These are phyloP conservation scores for Falco concolor DNA, from an alignment of 2,797 vertebrate species.

Conservation along the genomic window DNA sequence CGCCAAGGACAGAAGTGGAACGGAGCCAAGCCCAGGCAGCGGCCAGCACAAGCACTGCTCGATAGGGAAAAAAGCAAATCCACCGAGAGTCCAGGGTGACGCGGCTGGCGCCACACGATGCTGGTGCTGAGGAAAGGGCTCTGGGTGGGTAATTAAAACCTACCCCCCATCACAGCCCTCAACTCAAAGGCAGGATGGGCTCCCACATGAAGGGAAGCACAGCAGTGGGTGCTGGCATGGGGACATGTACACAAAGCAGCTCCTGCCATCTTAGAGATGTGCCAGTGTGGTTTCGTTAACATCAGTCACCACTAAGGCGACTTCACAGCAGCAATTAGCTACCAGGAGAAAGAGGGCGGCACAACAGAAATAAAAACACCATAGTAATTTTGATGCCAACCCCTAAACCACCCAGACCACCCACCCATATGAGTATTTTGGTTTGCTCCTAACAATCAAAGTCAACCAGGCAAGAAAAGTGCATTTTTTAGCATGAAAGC, in stretches of 20 bases:
- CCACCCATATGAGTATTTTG: neutral
- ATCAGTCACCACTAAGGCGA: neutral
- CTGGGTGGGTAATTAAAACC: neutral
- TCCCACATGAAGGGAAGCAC: accelerated
- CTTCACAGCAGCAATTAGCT: neutral
- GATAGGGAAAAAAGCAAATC: neutral
- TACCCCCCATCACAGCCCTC: accelerated
- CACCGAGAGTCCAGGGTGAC: accelerated
- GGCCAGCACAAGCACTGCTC: neutral
- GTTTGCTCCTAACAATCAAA: neutral
- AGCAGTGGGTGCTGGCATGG: neutral
- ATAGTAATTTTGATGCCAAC: neutral
- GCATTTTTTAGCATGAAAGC: neutral
- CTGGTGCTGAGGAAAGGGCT: neutral
- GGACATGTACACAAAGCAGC: neutral
- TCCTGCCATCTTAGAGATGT: neutral
- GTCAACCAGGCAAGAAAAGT: neutral
- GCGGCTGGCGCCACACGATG: accelerated
- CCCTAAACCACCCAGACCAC: neutral
- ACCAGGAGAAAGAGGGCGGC: neutral
- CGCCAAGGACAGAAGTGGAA: neutral
- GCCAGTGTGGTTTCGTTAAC: neutral
- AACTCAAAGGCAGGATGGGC: accelerated
- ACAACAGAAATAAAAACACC: neutral
- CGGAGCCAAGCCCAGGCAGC: neutral